Percentiles rank a stretch among this genome's conserved stretches.
Evolutionary conservation across 2,113 vertebrate genomes (phyloP).

Genomic region (Abramis brama): DNA sequence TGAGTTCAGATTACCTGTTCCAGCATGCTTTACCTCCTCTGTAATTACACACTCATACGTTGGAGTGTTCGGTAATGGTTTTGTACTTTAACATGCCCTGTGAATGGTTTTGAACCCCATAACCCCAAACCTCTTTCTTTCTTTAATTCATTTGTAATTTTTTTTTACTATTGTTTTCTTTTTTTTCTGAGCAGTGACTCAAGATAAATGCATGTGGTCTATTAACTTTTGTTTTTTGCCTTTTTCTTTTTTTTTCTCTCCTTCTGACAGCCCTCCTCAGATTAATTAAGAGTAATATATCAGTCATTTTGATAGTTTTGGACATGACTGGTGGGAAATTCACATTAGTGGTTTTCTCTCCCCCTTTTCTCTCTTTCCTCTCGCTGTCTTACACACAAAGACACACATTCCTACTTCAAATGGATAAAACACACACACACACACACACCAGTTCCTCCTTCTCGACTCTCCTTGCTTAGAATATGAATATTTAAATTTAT

Average conservation of each 20-base stretch:
- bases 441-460: neutral
- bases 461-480: neutral
- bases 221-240: neutral
- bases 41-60: conserved; percentile 6
- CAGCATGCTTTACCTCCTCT: conserved; percentile 8
- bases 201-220: conserved; percentile 1
- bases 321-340: neutral
- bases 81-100: neutral
- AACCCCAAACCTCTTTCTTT: neutral
- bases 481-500: neutral
- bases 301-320: conserved; percentile 11
- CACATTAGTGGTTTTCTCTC: neutral
- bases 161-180: neutral
- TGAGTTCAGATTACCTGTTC: neutral
- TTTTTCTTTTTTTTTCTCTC: neutral
- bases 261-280: neutral
- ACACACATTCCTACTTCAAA: neutral
- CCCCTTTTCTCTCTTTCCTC: too few relatives aligned
- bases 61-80: neutral
- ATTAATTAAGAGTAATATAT: conserved; percentile 37
- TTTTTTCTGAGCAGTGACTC: conserved; percentile 31
- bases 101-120: conserved; percentile 9
- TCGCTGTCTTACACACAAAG: neutral
- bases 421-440: neutral
- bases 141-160: neutral